phyloP scores from a whole-genome alignment of 2,888 invertebrate genomes.

The Allacma fusca region DNA sequence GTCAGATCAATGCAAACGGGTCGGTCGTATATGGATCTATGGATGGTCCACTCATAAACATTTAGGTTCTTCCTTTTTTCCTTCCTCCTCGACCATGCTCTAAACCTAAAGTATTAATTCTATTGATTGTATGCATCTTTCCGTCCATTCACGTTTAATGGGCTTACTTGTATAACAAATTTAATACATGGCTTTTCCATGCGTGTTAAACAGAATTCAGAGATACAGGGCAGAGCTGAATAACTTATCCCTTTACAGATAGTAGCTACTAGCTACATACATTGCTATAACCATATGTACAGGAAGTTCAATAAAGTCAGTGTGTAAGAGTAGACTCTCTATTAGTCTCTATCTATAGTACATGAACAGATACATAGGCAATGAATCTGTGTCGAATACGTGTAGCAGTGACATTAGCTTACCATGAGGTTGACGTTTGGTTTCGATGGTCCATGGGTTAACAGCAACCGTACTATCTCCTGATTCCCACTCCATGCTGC shows the following conservation, averaged over 20 bases:
- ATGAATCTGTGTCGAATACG: too few species aligned
- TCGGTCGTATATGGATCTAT: constrained; percentile 25
- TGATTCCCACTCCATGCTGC: constrained; percentile 94
- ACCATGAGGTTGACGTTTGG: constrained; percentile 87
- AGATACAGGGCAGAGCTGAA: too few species aligned
- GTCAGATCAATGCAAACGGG: constrained; percentile 36
- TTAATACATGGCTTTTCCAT: neutral
- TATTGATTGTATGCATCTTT: constrained; percentile 22
- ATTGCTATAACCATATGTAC: neutral
- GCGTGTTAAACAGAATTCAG: too few species aligned
- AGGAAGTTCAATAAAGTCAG: too few species aligned
- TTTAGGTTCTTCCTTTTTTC: constrained; percentile 24
- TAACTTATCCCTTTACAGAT: too few species aligned
- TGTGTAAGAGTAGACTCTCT: too few species aligned
- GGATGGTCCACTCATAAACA: constrained; percentile 30
- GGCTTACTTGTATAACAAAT: constrained; percentile 10
- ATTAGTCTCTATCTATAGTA: too few species aligned
- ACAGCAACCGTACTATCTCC: constrained; percentile 84
- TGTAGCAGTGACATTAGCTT: constrained; percentile 63
- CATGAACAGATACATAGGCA: too few species aligned
- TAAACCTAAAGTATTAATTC: neutral
- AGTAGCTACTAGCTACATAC: neutral
- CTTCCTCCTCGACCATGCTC: neutral
- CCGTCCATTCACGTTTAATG: constrained; percentile 9
- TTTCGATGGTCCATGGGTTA: constrained; percentile 81